phyloP scores from a whole-genome alignment of 2,888 invertebrate species.

The Pristionchus fissidentatus region DNA sequence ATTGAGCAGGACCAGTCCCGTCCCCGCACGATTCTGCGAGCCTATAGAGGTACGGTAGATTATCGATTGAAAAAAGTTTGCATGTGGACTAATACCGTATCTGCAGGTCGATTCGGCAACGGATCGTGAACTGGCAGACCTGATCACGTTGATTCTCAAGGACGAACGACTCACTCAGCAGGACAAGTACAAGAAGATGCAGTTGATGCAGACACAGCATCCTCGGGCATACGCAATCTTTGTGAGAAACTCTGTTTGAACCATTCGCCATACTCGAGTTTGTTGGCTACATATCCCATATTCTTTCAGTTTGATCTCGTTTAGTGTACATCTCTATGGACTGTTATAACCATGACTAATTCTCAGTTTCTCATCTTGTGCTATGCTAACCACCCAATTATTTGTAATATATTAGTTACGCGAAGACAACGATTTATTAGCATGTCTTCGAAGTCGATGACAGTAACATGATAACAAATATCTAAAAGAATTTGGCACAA shows the following conservation, averaged over 20 bases:
- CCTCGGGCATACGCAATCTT: constrained; percentile 30
- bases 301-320: not conserved
- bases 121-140: constrained; percentile 21
- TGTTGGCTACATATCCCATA: not conserved
- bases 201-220: constrained; percentile 35
- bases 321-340: not conserved
- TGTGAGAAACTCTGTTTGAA: constrained; percentile 7
- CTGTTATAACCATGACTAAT: constrained; percentile 16
- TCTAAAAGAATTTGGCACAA: not conserved
- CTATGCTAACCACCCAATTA: not conserved
- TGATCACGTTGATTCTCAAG: constrained; percentile 13
- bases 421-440: too few species aligned
- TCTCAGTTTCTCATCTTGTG: not conserved
- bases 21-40: constrained; percentile 31
- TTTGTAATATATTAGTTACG: too few species aligned
- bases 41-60: not conserved
- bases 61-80: not conserved
- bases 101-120: constrained; percentile 17
- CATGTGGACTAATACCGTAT: too few species aligned
- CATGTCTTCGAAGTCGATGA: not conserved
- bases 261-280: too few species aligned
- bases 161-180: constrained; percentile 12
- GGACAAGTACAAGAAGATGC: constrained; percentile 32
- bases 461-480: not conserved
- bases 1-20: constrained; percentile 20